Evolutionary conservation across 1,140 invertebrate species (phyloP).

Genomic region (Halesus radiatus): DNA sequence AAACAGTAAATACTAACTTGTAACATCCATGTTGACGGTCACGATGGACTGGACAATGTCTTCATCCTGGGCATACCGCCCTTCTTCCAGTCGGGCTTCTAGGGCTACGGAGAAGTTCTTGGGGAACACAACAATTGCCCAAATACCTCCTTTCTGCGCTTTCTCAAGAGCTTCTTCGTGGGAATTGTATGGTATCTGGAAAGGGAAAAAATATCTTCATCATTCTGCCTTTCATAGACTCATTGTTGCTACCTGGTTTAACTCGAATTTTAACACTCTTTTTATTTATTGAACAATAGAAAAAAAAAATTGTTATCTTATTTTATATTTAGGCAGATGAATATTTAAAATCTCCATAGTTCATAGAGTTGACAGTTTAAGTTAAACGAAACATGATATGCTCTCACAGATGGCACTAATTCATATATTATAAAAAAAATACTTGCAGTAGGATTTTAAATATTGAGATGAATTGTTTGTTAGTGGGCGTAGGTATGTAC

Average conservation of each 20-base stretch:
- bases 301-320: too few species aligned
- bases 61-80: slow-evolving; percentile 77
- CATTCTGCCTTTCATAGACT: too few species aligned
- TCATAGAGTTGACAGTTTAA: neutral
- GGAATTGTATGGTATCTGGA: slow-evolving; percentile 67
- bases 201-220: neutral
- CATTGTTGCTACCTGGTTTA: neutral
- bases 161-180: slow-evolving; percentile 76
- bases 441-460: too few species aligned
- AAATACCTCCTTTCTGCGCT: slow-evolving; percentile 82
- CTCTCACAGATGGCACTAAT: too few species aligned
- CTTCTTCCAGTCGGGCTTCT: slow-evolving; percentile 77
- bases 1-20: slow-evolving; percentile 76
- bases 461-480: too few species aligned
- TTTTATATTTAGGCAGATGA: too few species aligned
- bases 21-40: slow-evolving; percentile 88
- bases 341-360: neutral
- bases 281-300: neutral
- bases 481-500: too few species aligned
- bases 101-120: slow-evolving; percentile 87
- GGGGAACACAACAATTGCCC: slow-evolving; percentile 87
- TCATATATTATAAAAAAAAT: too few species aligned
- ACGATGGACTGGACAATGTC: slow-evolving; percentile 82
- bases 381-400: too few species aligned
- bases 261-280: neutral